Evolutionary conservation across 2,888 invertebrate species (phyloP), one percentile per base, ranked within the genome.

Genomic region (Malacosoma neustria): DNA sequence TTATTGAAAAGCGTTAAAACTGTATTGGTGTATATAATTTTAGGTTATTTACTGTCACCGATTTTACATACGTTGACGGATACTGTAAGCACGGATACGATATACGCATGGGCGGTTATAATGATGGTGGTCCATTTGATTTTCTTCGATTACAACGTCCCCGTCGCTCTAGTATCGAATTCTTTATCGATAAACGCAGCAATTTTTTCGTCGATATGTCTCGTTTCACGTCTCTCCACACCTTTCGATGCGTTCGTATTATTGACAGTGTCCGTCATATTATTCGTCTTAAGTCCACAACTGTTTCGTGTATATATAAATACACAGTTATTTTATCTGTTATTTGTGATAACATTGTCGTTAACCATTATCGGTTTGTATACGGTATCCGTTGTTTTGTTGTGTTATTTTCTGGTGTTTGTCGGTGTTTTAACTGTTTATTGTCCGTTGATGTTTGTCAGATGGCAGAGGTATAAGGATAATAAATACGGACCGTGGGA

Each of bases 401-500:
- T 91, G 1, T 79, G 77, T 45, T 86, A 92, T 44, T 94, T 93
- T 68, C 51, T 90, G 3, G 56, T 85, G 4, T 71, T 88, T 31
- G 82, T 91, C 5, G 44, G 89, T 6, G 88, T 93, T 56, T 82
- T 95, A 29, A 92, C 91, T 61, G 61, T 92, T 6, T 75, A 92
- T 35, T 95, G 93, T 61, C 96, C 96, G 0, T 63, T 89, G 2
- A 88, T 91, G 65, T 96, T 94, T 76, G 90, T 93, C 0, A 81
- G 75, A 36, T 93, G 92, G 85, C 94, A 95, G 61, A 90, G 85
- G 29, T 91, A 92, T 64, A 96, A 96, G 62, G 92, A 93, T 57
- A 98, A 97, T 72, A 98, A 97, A 45, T 93, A 98, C 72, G 98
- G 98, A 0, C 98, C 98, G 0, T 99, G 98, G 98, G 98, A 98